These are phyloP conservation scores for Xestia ashworthii DNA, from an alignment of 2,888 invertebrate species.

Conservation along the genomic window DNA sequence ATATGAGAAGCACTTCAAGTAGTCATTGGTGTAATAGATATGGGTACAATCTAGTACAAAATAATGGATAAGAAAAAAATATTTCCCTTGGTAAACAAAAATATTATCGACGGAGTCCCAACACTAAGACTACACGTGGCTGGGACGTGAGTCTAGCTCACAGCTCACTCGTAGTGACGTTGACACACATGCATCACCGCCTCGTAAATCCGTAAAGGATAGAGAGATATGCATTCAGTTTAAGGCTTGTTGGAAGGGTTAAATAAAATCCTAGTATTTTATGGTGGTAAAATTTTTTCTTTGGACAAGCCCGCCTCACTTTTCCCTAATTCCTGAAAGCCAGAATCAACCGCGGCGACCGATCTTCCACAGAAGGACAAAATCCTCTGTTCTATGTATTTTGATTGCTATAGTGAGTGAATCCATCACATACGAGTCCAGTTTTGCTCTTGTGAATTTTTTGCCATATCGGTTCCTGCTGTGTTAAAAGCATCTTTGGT, in stretches of 20 bases:
- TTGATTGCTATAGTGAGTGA: neutral
- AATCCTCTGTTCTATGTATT: neutral
- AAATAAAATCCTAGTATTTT: neutral
- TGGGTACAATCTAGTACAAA: slow-evolving; percentile 1
- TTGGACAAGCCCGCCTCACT: neutral
- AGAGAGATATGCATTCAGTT: neutral
- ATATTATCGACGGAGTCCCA: slow-evolving; percentile 51
- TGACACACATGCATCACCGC: slow-evolving; percentile 70
- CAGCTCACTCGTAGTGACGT: slow-evolving; percentile 52
- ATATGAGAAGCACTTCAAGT: slow-evolving; percentile 20
- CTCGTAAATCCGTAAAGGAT: slow-evolving; percentile 52
- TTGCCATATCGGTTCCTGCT: neutral
- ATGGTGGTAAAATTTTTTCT: neutral
- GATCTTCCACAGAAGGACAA: neutral
- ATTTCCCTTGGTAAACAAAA: neutral
- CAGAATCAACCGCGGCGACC: neutral
- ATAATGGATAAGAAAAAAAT: neutral
- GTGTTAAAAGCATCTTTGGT: neutral
- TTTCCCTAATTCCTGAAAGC: neutral
- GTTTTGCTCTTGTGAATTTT: neutral
- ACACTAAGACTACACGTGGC: slow-evolving; percentile 51
- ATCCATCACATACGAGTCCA: neutral
- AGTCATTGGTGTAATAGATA: slow-evolving; percentile 20
- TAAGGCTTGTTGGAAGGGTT: neutral
- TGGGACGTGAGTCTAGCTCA: slow-evolving; percentile 53